Conservation (phyloP, 1,140 invertebrate species). For the Scaptomyza hsui region DNA sequence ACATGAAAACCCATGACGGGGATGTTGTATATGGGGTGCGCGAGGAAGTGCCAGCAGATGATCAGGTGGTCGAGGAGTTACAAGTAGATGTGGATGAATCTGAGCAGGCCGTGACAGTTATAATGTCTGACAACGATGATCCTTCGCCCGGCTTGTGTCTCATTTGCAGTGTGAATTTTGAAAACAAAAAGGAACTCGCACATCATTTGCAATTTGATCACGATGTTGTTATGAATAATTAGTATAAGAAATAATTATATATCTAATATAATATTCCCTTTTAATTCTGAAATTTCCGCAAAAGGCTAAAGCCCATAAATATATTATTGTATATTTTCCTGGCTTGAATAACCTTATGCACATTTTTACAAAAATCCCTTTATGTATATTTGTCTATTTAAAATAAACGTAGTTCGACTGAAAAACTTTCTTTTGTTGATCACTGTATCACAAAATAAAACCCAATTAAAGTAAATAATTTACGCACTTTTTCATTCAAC, state of each 20-base stretch:
- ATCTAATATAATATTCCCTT: neutral
- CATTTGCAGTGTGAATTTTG: slow-evolving; percentile 69
- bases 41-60: slow-evolving; percentile 59
- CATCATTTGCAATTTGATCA: slow-evolving; percentile 74
- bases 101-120: slow-evolving; percentile 70
- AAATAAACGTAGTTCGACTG: slow-evolving; percentile 24
- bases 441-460: neutral
- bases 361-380: slow-evolving; percentile 2
- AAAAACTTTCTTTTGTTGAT: neutral
- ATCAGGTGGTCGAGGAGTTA: slow-evolving; percentile 70
- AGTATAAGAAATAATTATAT: neutral
- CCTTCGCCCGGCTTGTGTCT: slow-evolving; percentile 63
- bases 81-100: slow-evolving; percentile 74
- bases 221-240: slow-evolving; percentile 70
- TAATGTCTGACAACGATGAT: slow-evolving; percentile 70
- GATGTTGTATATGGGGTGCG: slow-evolving; percentile 66
- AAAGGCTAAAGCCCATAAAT: neutral
- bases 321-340: neutral
- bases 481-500: slow-evolving; percentile 38
- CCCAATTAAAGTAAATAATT: neutral
- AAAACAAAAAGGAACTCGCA: slow-evolving; percentile 72
- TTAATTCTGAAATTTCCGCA: too few relatives aligned
- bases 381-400: slow-evolving; percentile 14
- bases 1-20: slow-evolving; percentile 76
- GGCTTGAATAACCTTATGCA: slow-evolving; percentile 2